Evolutionary conservation across 2,113 vertebrate species (phyloP).

Genomic region (Trachemys scripta): DNA sequence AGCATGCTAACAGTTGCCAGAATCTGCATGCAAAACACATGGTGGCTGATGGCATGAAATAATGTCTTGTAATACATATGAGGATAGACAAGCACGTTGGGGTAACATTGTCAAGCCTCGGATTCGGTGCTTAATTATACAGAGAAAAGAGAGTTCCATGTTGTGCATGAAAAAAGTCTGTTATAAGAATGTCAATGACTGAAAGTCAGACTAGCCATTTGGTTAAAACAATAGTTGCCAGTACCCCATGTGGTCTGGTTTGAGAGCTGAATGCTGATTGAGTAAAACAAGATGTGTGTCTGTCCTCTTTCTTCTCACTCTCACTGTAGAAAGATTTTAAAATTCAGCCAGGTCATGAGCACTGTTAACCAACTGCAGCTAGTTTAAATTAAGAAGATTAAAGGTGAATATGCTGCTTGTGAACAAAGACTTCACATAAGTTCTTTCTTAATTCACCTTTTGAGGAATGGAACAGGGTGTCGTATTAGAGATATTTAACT

Average conservation of each 20-base stretch:
- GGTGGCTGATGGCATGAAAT: slow-evolving; percentile 32
- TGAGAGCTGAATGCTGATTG: slow-evolving; percentile 61
- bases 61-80: slow-evolving; percentile 7
- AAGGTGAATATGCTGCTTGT: background rate
- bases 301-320: background rate
- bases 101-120: slow-evolving; percentile 49
- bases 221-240: slow-evolving; percentile 52
- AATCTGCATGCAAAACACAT: slow-evolving; percentile 23
- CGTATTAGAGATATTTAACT: background rate
- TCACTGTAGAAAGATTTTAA: background rate
- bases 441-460: background rate
- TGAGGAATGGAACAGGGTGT: background rate
- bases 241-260: slow-evolving; percentile 50
- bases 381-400: background rate
- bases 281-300: slow-evolving; percentile 20
- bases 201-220: slow-evolving; percentile 61
- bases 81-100: slow-evolving; percentile 57
- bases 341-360: background rate
- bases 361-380: fast-evolving
- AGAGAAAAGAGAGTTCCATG: slow-evolving; percentile 3
- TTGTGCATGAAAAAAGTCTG: slow-evolving; percentile 54
- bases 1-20: background rate
- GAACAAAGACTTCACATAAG: background rate
- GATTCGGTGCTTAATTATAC: slow-evolving; percentile 53
- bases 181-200: slow-evolving; percentile 56